Percentiles rank a stretch among this genome's conserved stretches.
Conservation (phyloP, 2,113 vertebrate species). For the Regulus satrapa region DNA sequence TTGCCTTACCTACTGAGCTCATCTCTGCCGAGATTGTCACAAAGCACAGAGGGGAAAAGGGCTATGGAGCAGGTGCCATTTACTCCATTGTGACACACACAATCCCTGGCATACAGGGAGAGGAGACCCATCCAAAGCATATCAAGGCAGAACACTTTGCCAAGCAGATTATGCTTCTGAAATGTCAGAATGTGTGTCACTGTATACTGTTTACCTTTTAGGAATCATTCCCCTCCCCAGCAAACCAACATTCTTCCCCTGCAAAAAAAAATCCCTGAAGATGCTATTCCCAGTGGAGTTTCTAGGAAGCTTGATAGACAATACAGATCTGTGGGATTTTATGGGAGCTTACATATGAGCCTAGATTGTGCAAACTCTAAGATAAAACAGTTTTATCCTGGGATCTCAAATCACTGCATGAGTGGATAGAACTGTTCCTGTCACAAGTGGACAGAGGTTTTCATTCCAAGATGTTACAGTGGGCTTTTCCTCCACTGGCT, state of each 20-base stretch:
- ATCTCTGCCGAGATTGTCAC: not conserved
- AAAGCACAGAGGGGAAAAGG: not conserved
- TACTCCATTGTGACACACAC: rapidly evolving
- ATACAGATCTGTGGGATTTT: not conserved
- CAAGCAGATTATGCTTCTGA: not conserved
- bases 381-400: not conserved
- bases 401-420: not conserved
- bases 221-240: rapidly evolving
- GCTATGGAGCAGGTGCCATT: not conserved
- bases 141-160: not conserved
- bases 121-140: not conserved
- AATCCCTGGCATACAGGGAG: not conserved
- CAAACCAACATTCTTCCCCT: rapidly evolving
- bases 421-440: not conserved
- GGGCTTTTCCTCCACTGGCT: not conserved
- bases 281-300: not conserved
- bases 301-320: not conserved
- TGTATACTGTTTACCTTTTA: not conserved
- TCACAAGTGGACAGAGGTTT: not conserved
- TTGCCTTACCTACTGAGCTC: not conserved
- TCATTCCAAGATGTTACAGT: not conserved
- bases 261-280: not conserved
- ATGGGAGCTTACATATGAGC: not conserved
- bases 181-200: not conserved
- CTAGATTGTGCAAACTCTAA: not conserved